A percentile compares a stretch with the other conserved stretches of the same genome.
Conservation (phyloP, 2,888 invertebrate species). For the Leptinotarsa tumamoca region DNA sequence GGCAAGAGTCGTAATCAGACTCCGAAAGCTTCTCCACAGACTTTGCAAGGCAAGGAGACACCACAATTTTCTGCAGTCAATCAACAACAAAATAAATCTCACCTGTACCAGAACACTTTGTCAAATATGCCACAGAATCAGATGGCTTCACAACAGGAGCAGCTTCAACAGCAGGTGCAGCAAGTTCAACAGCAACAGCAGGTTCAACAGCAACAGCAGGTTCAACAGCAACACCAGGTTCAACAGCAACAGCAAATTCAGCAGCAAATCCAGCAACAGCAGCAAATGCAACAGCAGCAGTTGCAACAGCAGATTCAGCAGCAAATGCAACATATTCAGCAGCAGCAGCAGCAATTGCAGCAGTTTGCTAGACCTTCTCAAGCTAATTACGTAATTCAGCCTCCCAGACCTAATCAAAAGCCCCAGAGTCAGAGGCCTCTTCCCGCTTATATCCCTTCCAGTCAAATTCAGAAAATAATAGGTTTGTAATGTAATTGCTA, state of each 20-base stretch:
- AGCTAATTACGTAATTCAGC: conserved; percentile 57
- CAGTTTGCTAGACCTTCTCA: conserved; percentile 51
- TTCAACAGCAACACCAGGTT: conserved; percentile 38
- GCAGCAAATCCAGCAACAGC: conserved; percentile 39
- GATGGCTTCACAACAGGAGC: conserved; percentile 15
- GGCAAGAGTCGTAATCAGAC: conserved; percentile 7
- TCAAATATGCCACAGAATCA: conserved; percentile 30
- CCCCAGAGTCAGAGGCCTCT: conserved; percentile 55
- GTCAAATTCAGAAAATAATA: conserved; percentile 63
- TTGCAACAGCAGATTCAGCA: conserved; percentile 54
- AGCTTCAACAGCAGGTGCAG: conserved; percentile 31
- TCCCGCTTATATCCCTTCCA: conserved; percentile 60
- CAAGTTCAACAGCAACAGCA: conserved; percentile 44
- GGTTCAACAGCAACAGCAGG: conserved; percentile 38
- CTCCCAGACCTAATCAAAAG: conserved; percentile 51
- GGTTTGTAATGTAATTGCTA: conserved; percentile 52
- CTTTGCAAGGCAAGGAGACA: conserved; percentile 34
- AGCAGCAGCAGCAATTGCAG: conserved; percentile 48
- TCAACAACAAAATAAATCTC: conserved; percentile 41
- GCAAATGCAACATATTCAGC: conserved; percentile 54
- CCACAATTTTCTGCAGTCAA: conserved; percentile 43
- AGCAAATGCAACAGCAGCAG: conserved; percentile 38
- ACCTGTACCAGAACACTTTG: conserved; percentile 28
- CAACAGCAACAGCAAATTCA: conserved; percentile 46
- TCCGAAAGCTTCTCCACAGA: conserved; percentile 19